Conservation (phyloP, 1,140 invertebrate genomes). For the Drosophila melanogaster region Release_6_plus_ISO1_MT NT_033777.3:23491501-23492000, state of each 20-base stretch:
- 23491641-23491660: constrained; percentile 82
- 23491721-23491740: constrained; percentile 70
- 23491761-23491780: not conserved
- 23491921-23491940: not conserved
- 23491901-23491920: constrained; percentile 40
- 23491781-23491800: not conserved
- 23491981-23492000: constrained; percentile 25
- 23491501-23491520: constrained; percentile 21
- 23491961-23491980: constrained; percentile 78
- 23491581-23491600: constrained; percentile 28
- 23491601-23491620: constrained; percentile 43
- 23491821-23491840: constrained; percentile 76
- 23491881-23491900: constrained; percentile 67
- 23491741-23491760: constrained; percentile 59
- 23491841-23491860: constrained; percentile 82
- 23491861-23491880: constrained; percentile 76
- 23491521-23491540: constrained; percentile 16
- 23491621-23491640: constrained; percentile 59
- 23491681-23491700: constrained; percentile 81
- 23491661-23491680: constrained; percentile 80
- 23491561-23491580: constrained; percentile 33
- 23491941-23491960: constrained; percentile 9
- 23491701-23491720: constrained; percentile 83
- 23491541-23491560: constrained; percentile 27
- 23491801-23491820: constrained; percentile 14